phyloP scores from a whole-genome alignment of 2,888 invertebrate genomes.

The Sarcophaga subvicina region DNA sequence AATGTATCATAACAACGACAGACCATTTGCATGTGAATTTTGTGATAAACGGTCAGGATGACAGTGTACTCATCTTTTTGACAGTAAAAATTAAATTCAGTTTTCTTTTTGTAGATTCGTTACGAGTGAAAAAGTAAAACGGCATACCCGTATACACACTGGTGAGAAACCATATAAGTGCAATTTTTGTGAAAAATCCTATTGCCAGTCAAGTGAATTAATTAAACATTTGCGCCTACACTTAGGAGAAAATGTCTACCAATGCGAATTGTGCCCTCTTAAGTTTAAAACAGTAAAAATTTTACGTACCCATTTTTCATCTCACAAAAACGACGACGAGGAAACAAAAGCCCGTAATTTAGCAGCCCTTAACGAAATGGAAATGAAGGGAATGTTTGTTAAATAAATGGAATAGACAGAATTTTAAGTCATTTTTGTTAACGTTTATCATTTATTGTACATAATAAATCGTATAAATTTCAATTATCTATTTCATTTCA shows the following conservation, averaged over 20 bases:
- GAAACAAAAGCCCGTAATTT: slow-evolving; percentile 63
- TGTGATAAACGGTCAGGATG: slow-evolving; percentile 59
- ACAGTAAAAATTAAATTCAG: background rate
- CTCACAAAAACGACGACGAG: slow-evolving; percentile 70
- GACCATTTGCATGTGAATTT: slow-evolving; percentile 61
- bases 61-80: background rate
- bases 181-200: slow-evolving; percentile 70
- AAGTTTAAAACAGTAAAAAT: slow-evolving; percentile 69
- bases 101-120: slow-evolving; percentile 81
- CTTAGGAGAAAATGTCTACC: slow-evolving; percentile 84
- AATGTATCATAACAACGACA: slow-evolving; percentile 63
- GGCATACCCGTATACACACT: slow-evolving; percentile 84
- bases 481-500: no score
- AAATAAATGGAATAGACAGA: slow-evolving; percentile 33
- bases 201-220: slow-evolving; percentile 72
- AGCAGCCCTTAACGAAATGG: slow-evolving; percentile 56
- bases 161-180: slow-evolving; percentile 78
- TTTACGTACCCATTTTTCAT: slow-evolving; percentile 69
- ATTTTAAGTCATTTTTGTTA: no score
- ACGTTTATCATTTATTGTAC: no score
- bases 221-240: slow-evolving; percentile 82
- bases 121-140: slow-evolving; percentile 83
- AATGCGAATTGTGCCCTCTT: slow-evolving; percentile 79
- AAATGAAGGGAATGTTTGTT: slow-evolving; percentile 58
- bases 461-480: no score